Evolutionary conservation across 2,797 vertebrate genomes (phyloP).

Genomic region (Oreochromis mossambicus): DNA sequence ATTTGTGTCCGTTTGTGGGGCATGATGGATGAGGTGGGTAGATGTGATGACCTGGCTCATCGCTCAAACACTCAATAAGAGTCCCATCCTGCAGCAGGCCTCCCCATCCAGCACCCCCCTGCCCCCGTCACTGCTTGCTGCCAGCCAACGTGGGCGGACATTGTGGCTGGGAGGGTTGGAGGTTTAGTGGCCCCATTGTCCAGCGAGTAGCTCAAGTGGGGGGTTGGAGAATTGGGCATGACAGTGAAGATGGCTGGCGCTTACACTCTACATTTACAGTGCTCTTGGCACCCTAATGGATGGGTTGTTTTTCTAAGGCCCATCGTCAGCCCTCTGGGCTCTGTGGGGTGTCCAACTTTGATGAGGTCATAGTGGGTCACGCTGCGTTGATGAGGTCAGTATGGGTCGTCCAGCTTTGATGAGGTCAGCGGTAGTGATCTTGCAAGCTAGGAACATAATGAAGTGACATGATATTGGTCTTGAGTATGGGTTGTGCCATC

Average conservation of each 20-base stretch:
- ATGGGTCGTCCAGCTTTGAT: conserved; percentile 79
- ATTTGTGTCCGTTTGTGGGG: conserved; percentile 76
- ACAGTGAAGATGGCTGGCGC: conserved; percentile 67
- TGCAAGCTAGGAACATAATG: conserved; percentile 41
- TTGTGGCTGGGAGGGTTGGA: conserved; percentile 65
- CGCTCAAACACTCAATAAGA: conserved; percentile 84
- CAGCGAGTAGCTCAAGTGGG: conserved; percentile 31
- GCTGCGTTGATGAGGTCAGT: conserved; percentile 79
- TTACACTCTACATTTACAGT: conserved; percentile 70
- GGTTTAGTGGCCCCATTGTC: conserved; percentile 70
- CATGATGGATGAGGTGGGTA: conserved; percentile 85
- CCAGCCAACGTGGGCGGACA: conserved; percentile 77
- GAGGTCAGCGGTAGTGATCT: conserved; percentile 70
- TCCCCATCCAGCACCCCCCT: conserved; percentile 61
- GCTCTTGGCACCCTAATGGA: conserved; percentile 75
- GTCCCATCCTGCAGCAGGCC: conserved; percentile 76
- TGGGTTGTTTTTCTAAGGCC: conserved; percentile 71
- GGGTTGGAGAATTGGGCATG: conserved; percentile 66
- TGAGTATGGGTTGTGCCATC: conserved; percentile 41
- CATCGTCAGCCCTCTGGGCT: conserved; percentile 61
- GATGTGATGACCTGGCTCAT: conserved; percentile 84
- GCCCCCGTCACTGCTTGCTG: conserved; percentile 58
- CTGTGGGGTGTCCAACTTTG: conserved; percentile 75
- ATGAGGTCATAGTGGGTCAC: conserved; percentile 78
- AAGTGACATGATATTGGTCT: conserved; percentile 62